These are phyloP conservation scores for Leptothorax acervorum DNA, from an alignment of 2,888 invertebrate genomes.

Conservation along the genomic window DNA sequence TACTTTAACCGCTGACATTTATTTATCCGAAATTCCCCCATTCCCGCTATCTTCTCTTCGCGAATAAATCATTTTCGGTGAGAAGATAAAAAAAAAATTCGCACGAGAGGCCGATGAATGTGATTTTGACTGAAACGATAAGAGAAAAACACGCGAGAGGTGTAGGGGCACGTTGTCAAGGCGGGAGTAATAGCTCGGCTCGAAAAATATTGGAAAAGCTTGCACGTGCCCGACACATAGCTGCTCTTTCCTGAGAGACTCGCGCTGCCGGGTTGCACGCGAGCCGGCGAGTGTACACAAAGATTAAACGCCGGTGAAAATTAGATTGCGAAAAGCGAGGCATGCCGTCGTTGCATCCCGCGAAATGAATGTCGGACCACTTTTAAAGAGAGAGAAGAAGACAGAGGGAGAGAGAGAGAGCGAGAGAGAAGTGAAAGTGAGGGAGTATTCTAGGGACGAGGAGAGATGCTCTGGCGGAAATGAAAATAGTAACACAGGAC, in stretches of 20 bases:
- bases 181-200: constrained; percentile 56
- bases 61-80: constrained; percentile 40
- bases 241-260: constrained; percentile 41
- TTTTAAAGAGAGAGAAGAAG: constrained; percentile 36
- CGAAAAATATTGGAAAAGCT: constrained; percentile 76
- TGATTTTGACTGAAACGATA: constrained; percentile 45
- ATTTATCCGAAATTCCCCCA: constrained; percentile 22
- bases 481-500: constrained; percentile 37
- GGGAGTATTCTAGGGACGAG: constrained; percentile 18
- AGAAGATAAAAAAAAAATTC: constrained; percentile 21
- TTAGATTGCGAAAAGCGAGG: constrained; percentile 81
- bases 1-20: constrained; percentile 22
- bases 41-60: neutral
- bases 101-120: constrained; percentile 38
- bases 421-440: constrained; percentile 49
- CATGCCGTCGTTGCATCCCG: constrained; percentile 66
- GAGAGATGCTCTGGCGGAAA: neutral
- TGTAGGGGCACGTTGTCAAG: constrained; percentile 45
- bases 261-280: constrained; percentile 22
- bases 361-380: constrained; percentile 68
- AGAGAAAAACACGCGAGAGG: constrained; percentile 35
- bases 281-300: constrained; percentile 67
- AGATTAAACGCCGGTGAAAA: constrained; percentile 83
- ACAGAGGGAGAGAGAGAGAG: constrained; percentile 29
- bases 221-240: constrained; percentile 74